These are phyloP conservation scores for Terrapene triunguis DNA, from an alignment of 2,113 vertebrate species.

Conservation along the genomic window DNA sequence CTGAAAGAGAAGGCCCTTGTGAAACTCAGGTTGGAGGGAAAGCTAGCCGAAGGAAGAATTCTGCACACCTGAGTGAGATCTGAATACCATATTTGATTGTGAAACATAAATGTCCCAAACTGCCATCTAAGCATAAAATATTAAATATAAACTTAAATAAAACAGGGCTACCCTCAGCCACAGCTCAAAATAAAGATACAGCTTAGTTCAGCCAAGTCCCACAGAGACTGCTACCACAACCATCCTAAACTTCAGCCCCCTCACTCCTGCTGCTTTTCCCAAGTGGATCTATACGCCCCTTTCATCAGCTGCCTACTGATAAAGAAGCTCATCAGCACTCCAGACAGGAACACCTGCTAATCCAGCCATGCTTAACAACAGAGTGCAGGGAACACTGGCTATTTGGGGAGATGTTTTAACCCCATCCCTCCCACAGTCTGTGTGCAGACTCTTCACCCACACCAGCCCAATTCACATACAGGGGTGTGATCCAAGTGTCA, in stretches of 20 bases:
- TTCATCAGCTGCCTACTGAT: not conserved
- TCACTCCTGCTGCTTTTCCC: not conserved
- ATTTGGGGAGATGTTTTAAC: not conserved
- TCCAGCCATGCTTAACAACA: not conserved
- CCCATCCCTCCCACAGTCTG: not conserved
- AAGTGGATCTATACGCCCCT: accelerated
- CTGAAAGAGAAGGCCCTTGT: not conserved
- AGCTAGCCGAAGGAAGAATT: not conserved
- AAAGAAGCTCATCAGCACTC: not conserved
- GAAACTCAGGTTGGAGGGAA: not conserved
- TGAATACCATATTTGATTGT: not conserved
- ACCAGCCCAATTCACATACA: not conserved
- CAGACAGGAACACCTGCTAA: constrained; percentile 38
- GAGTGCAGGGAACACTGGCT: not conserved
- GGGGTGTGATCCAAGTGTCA: not conserved
- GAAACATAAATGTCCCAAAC: not conserved
- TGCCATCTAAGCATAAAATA: not conserved
- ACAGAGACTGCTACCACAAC: accelerated
- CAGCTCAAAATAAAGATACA: not conserved
- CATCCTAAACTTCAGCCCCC: not conserved
- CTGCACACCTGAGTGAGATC: not conserved
- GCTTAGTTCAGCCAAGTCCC: not conserved
- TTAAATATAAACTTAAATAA: not conserved
- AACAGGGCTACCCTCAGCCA: not conserved
- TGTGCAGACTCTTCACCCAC: not conserved